phyloP scores from a whole-genome alignment of 2,113 vertebrate genomes.

The Calypte anna region DNA sequence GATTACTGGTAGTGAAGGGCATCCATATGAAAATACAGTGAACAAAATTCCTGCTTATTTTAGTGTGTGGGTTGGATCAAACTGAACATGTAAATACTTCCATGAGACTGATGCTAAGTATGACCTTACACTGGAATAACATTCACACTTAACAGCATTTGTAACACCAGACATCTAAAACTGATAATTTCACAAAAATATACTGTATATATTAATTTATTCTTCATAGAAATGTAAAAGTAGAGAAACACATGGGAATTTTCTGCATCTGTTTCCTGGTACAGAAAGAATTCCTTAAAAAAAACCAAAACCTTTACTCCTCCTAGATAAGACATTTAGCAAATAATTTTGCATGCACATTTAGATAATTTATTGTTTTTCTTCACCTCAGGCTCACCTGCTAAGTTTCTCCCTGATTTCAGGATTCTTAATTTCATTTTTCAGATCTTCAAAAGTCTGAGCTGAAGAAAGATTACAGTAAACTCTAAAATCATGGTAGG shows the following conservation, averaged over 20 bases:
- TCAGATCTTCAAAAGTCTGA: conserved; percentile 90
- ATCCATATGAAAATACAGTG: not conserved
- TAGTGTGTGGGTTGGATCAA: not conserved
- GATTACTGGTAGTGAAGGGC: not conserved
- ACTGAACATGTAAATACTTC: not conserved
- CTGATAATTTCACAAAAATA: not conserved
- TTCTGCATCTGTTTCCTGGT: not conserved
- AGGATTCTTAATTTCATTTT: conserved; percentile 92
- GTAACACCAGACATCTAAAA: not conserved
- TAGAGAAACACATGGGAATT: not conserved
- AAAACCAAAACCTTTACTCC: not conserved
- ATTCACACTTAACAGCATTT: not conserved
- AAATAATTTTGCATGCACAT: conserved; percentile 18
- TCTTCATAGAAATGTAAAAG: not conserved
- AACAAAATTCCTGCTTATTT: rapidly evolving
- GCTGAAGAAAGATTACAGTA: conserved; percentile 95
- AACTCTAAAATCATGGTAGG: conserved; percentile 95
- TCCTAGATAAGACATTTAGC: not conserved
- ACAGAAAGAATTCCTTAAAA: not conserved
- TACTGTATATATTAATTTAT: not conserved
- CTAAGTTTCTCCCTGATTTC: conserved; percentile 90
- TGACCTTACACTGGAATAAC: not conserved
- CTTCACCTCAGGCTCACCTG: conserved; percentile 80
- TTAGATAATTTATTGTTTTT: conserved; percentile 7
- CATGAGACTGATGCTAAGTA: not conserved